Evolutionary conservation across 1,140 invertebrate genomes (phyloP), one percentile per base, ranked within the genome.

Genomic region (Drosophila neocordata): DNA sequence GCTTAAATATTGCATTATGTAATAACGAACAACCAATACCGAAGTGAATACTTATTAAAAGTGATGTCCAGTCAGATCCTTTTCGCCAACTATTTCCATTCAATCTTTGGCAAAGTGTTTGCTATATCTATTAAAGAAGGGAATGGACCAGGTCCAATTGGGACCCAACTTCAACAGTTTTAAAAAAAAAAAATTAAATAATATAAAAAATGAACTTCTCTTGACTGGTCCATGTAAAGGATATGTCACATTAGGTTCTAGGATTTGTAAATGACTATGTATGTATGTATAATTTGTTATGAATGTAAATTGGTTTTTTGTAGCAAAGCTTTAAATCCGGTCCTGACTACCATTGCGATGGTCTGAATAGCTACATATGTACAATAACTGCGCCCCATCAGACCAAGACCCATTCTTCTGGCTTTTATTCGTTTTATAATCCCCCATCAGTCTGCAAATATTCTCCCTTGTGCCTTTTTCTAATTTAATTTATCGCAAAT

Each of bases 401-500:
- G 13, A 1, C 41, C 9, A 18, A 13, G 8, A 44, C 41, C 15
- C 13, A 44, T 9, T 2, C 3, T 37, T 22, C n/a, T 37, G 20
- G 8, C 12, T 24, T 37, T 15, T 37, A 31, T 55, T 37, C 4
- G n/a, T 9, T 15, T 44, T 44, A 44, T 44, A 18, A 44, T n/a
- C 8, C 31, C 20, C 24, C 41, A 13, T 41, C 64, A 59, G 37
- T 55, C 76, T 64, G 78, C 65, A 73, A n/a, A n/a, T n/a, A n/a
- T n/a, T n/a, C n/a, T n/a, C n/a, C n/a, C n/a, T n/a, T n/a, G n/a
- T n/a, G n/a, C n/a, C n/a, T n/a, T n/a, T n/a, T n/a, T n/a, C n/a
- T n/a, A 89, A 90, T 89, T 89, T 89, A 85, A 89, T n/a, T 89
- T 82, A 89, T 82, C 66, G 87, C 85, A 89, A 85, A 89, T 89